These are phyloP conservation scores for Hemibagrus guttatus DNA, from an alignment of 2,797 vertebrate species.

Conservation along the genomic window DNA sequence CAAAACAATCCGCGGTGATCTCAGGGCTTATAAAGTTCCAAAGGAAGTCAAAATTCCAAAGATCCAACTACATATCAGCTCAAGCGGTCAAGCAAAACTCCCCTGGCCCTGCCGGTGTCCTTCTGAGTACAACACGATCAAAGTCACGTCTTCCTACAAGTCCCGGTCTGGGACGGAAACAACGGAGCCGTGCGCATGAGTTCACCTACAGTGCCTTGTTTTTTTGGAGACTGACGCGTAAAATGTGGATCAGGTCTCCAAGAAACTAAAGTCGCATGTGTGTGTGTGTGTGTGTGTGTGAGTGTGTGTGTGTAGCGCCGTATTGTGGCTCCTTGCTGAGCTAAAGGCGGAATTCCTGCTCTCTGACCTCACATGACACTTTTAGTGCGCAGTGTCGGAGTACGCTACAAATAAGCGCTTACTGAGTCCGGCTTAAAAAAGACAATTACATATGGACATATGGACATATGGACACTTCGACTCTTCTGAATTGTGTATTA, in stretches of 20 bases:
- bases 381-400: conserved; percentile 54
- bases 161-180: neutral
- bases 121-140: neutral
- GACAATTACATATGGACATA: neutral
- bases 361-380: conserved; percentile 73
- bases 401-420: conserved; percentile 28
- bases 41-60: neutral
- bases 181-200: neutral
- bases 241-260: conserved; percentile 9
- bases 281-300: neutral
- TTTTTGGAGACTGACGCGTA: neutral
- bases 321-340: conserved; percentile 8
- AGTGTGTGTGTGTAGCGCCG: neutral
- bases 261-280: conserved; percentile 23
- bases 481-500: neutral
- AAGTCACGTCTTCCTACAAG: neutral
- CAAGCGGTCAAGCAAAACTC: neutral
- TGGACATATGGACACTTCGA: neutral
- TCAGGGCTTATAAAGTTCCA: neutral
- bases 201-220: neutral
- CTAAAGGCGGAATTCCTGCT: conserved; percentile 65
- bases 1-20: conserved; percentile 39
- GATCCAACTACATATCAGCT: neutral
- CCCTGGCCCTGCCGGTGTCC: neutral
- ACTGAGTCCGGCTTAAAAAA: conserved; percentile 4